These are phyloP conservation scores for Gambusia holbrooki DNA, from an alignment of 2,113 vertebrate species.

Conservation along the genomic window DNA sequence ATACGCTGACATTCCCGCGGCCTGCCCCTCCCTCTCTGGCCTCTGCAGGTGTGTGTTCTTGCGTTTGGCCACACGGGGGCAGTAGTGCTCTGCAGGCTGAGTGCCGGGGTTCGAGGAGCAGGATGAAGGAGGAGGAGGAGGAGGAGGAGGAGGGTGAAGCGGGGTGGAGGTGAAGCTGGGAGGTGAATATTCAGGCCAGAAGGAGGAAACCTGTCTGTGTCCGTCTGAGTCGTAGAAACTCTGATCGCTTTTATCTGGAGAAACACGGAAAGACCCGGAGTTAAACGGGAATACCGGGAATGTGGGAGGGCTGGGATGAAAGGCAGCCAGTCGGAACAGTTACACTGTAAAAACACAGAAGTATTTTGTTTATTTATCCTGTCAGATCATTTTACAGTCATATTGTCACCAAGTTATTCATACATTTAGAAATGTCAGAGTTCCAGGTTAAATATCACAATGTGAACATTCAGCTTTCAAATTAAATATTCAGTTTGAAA, in stretches of 20 bases:
- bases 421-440: no score
- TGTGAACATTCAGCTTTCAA: no score
- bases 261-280: neutral
- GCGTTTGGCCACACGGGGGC: constrained; percentile 80
- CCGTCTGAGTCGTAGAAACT: constrained; percentile 70
- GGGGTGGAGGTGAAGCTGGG: constrained; percentile 51
- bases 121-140: constrained; percentile 36
- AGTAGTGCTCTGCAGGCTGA: constrained; percentile 72
- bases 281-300: no score
- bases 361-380: no score
- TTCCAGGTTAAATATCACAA: no score
- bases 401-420: no score
- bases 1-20: constrained; percentile 78
- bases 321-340: no score
- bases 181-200: constrained; percentile 76
- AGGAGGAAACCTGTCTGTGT: constrained; percentile 60
- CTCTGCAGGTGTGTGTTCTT: constrained; percentile 65
- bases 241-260: constrained; percentile 68
- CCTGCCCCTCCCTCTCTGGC: constrained; percentile 69
- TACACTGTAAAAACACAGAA: no score
- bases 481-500: no score
- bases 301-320: neutral
- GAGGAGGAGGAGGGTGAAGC: constrained; percentile 52
- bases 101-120: constrained; percentile 43
- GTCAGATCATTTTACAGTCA: no score